Evolutionary conservation across 2,113 vertebrate genomes (phyloP).

Genomic region (Perca flavescens): DNA sequence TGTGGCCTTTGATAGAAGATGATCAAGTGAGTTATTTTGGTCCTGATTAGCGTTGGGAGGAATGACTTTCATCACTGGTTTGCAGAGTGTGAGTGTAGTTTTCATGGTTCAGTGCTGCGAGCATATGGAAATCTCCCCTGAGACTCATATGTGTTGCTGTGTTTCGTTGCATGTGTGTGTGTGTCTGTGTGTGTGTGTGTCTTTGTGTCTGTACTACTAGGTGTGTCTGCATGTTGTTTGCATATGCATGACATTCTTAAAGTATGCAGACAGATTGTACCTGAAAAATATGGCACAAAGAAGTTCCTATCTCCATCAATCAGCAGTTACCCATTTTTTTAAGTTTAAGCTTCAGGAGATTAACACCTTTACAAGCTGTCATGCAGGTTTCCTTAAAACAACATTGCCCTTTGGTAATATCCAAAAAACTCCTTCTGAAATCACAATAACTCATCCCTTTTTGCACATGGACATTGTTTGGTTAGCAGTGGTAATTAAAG

Average conservation of each 20-base stretch:
- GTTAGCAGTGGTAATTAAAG: too few relatives aligned
- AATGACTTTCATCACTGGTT: conserved; percentile 69
- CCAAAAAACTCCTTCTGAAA: background rate
- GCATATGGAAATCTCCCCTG: conserved; percentile 67
- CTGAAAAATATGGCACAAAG: background rate
- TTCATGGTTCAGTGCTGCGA: conserved; percentile 42
- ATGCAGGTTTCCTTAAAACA: background rate
- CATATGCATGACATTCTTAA: background rate
- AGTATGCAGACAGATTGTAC: background rate
- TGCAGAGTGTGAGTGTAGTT: conserved; percentile 44
- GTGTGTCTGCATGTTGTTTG: conserved; percentile 16
- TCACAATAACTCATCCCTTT: too few relatives aligned
- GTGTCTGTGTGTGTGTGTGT: conserved; percentile 20
- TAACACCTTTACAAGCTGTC: background rate
- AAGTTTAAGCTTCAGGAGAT: background rate
- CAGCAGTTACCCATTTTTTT: background rate
- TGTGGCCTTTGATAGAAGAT: conserved; percentile 61
- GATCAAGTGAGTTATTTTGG: conserved; percentile 78
- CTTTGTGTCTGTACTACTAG: conserved; percentile 17
- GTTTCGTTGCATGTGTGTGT: conserved; percentile 8
- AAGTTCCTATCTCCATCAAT: background rate
- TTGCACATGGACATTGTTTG: too few relatives aligned
- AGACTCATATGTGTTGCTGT: conserved; percentile 16
- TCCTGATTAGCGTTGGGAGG: conserved; percentile 65
- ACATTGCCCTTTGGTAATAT: background rate